A percentile compares a stretch with the other conserved stretches of the same genome.
These are phyloP conservation scores for Chloroceryle amazona DNA, from an alignment of 2,797 vertebrate species.

Conservation along the genomic window DNA sequence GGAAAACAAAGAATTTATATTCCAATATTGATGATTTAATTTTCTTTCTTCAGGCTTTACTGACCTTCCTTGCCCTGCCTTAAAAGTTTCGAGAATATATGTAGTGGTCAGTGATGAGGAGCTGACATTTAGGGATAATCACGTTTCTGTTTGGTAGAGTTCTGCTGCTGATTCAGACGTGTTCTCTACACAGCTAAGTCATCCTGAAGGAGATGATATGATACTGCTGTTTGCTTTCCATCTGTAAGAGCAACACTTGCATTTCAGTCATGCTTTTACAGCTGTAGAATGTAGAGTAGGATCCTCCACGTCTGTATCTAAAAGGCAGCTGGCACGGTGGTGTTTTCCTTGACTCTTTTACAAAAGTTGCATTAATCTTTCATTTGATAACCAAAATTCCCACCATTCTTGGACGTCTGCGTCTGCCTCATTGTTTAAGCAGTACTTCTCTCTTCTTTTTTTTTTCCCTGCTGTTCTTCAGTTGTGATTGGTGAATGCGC, in stretches of 20 bases:
- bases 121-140: not conserved
- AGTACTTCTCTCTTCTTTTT: not conserved
- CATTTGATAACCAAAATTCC: not conserved
- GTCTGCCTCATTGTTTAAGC: not conserved
- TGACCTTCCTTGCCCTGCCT: not conserved
- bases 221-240: not conserved
- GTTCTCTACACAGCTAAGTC: not conserved
- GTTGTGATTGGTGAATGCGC: not conserved
- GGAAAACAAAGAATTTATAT: not conserved
- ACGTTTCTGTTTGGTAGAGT: not conserved
- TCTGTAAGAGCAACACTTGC: not conserved
- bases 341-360: not conserved
- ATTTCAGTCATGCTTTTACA: not conserved
- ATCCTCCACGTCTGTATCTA: not conserved
- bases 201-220: fast-evolving
- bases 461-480: not conserved
- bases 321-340: not conserved
- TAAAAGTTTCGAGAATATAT: fast-evolving
- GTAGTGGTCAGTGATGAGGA: not conserved
- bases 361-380: not conserved
- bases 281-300: not conserved
- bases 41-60: not conserved
- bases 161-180: not conserved
- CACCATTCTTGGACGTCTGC: not conserved
- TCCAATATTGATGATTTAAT: not conserved